Percentiles rank a stretch among this genome's conserved stretches.
These are phyloP conservation scores for Cettia cetti DNA, from an alignment of 2,113 vertebrate genomes.

Conservation along the genomic window DNA sequence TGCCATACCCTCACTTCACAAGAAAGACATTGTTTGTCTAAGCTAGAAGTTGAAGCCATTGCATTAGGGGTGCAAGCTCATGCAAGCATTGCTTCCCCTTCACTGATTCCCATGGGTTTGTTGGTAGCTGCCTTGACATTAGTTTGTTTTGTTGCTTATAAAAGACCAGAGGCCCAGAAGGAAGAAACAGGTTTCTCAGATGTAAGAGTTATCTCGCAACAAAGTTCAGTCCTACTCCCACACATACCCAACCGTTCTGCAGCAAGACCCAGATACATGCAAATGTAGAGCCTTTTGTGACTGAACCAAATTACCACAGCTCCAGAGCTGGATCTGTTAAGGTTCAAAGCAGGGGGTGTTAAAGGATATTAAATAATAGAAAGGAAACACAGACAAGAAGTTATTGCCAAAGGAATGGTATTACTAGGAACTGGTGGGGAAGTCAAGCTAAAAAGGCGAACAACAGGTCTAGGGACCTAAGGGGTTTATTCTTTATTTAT, in stretches of 20 bases:
- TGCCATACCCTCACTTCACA: not conserved
- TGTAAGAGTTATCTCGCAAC: not conserved
- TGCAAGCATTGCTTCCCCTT: not conserved
- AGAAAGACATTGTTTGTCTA: not conserved
- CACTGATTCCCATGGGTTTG: not conserved
- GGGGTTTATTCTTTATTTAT: constrained; percentile 9
- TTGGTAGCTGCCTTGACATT: not conserved
- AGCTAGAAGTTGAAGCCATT: not conserved
- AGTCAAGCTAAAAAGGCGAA: constrained; percentile 2
- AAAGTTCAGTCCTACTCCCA: constrained; percentile 38
- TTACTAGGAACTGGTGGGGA: not conserved
- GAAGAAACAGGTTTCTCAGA: not conserved
- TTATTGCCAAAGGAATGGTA: not conserved
- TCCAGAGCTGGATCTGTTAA: not conserved
- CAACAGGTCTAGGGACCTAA: not conserved
- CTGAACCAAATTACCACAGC: not conserved
- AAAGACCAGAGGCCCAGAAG: not conserved
- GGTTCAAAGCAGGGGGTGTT: constrained; percentile 24
- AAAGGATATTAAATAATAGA: constrained; percentile 11
- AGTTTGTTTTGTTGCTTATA: not conserved
- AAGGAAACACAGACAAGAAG: not conserved
- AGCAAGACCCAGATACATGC: constrained; percentile 43
- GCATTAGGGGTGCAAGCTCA: not conserved
- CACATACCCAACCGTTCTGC: not conserved
- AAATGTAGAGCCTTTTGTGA: constrained; percentile 33